Evolutionary conservation across 1,140 invertebrate genomes (phyloP).

Genomic region (Pogonomyrmex californicus): DNA sequence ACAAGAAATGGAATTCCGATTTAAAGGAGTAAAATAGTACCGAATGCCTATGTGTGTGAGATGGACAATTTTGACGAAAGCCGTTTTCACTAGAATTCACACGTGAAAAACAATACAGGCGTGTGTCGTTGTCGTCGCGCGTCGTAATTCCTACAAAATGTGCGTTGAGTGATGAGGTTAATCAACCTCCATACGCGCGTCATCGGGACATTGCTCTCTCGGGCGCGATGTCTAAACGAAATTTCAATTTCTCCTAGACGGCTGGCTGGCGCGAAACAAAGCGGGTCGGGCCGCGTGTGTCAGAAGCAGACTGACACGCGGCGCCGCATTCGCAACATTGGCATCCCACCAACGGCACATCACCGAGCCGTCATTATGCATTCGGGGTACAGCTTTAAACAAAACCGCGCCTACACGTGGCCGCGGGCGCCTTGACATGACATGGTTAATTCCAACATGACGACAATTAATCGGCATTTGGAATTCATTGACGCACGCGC

Average conservation of each 20-base stretch:
- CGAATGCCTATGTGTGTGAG: background rate
- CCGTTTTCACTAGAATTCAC: background rate
- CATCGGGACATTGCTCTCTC: constrained; percentile 47
- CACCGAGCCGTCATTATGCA: constrained; percentile 57
- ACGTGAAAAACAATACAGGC: background rate
- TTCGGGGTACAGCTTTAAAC: constrained; percentile 57
- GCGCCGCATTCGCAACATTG: constrained; percentile 46
- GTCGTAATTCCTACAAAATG: constrained; percentile 4
- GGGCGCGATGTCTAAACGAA: constrained; percentile 40
- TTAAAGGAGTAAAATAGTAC: background rate
- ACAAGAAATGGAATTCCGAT: background rate
- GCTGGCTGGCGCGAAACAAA: constrained; percentile 58
- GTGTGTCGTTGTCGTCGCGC: background rate
- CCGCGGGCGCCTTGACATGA: constrained; percentile 46
- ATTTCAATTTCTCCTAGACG: constrained; percentile 64
- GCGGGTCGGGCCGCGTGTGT: constrained; percentile 41
- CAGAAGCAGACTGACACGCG: constrained; percentile 57
- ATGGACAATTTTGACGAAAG: background rate
- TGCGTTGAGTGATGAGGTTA: constrained; percentile 7
- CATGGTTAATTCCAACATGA: constrained; percentile 46
- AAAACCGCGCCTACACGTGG: constrained; percentile 45
- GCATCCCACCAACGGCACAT: constrained; percentile 62
- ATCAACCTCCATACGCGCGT: constrained; percentile 35
- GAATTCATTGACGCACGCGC: constrained; percentile 40
- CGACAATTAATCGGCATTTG: constrained; percentile 51